Percentiles rank a stretch among this genome's conserved stretches.
Evolutionary conservation across 2,113 vertebrate genomes (phyloP).

Genomic region (Corydoras sp.): DNA sequence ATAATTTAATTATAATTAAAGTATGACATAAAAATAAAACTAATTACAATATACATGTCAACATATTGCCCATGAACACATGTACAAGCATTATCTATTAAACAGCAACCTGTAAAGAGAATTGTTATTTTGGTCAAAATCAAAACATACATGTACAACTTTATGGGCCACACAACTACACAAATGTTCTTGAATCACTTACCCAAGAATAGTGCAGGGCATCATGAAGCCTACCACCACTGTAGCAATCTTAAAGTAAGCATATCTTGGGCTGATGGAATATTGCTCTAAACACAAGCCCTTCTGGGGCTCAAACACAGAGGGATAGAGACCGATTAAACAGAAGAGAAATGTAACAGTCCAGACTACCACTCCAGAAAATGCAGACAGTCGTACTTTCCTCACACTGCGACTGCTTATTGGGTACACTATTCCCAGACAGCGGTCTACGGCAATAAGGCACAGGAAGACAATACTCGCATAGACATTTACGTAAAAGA

Average conservation of each 20-base stretch:
- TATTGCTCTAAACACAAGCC: conserved; percentile 61
- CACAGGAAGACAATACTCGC: conserved; percentile 68
- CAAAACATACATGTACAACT: no score
- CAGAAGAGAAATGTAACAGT: conserved; percentile 65
- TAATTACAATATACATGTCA: not conserved
- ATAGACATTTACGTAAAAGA: conserved; percentile 68
- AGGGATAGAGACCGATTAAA: conserved; percentile 63
- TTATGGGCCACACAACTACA: no score
- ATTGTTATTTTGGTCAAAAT: no score
- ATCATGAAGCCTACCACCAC: conserved; percentile 62
- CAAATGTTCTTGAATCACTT: conserved; percentile 33
- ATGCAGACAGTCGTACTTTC: conserved; percentile 50
- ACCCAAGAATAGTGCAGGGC: conserved; percentile 66
- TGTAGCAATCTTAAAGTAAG: conserved; percentile 59
- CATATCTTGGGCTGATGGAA: conserved; percentile 51
- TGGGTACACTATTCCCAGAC: conserved; percentile 65
- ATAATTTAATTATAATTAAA: no score
- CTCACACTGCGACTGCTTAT: conserved; percentile 59
- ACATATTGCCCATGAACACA: no score
- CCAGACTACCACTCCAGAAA: conserved; percentile 51
- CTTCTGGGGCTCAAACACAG: conserved; percentile 52
- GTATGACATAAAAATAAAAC: no score
- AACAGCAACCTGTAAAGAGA: no score
- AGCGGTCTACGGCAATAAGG: conserved; percentile 68
- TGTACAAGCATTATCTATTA: no score